Percentiles rank a stretch among this genome's conserved stretches.
Conservation (phyloP, 2,797 vertebrate genomes). For the Lepus townsendii region DNA sequence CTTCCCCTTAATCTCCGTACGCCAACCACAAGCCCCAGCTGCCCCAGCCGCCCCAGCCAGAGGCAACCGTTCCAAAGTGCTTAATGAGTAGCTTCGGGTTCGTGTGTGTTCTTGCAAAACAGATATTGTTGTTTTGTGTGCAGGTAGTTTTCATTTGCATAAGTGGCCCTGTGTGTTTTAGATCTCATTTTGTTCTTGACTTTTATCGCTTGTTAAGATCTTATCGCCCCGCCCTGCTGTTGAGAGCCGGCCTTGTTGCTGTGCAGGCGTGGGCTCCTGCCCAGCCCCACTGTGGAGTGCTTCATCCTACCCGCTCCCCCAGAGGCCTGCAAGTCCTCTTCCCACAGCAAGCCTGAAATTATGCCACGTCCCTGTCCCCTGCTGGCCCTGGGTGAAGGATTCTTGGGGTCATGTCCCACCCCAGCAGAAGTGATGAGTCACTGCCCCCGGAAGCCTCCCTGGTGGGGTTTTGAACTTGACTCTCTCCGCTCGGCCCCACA, state of each 20-base stretch:
- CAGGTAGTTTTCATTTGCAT: neutral
- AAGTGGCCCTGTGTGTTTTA: slow-evolving; percentile 8
- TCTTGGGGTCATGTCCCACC: neutral
- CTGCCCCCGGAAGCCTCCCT: too few species aligned
- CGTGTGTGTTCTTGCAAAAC: slow-evolving; percentile 31
- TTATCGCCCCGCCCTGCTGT: neutral
- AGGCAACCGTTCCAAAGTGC: slow-evolving; percentile 4
- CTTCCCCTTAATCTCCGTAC: neutral
- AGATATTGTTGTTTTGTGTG: slow-evolving; percentile 6
- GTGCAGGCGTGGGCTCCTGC: neutral
- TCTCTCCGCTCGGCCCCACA: neutral
- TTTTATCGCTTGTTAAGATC: neutral
- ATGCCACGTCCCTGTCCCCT: neutral
- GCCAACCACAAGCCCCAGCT: neutral
- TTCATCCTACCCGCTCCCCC: neutral
- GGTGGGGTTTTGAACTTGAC: too few species aligned
- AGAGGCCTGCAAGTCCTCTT: neutral
- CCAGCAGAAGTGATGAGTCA: neutral
- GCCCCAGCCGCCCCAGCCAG: neutral
- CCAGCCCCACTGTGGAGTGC: accelerated
- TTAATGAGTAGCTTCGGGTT: slow-evolving; percentile 61
- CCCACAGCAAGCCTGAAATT: neutral
- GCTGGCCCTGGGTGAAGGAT: neutral
- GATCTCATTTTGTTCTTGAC: neutral
- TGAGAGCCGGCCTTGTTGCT: neutral